These are phyloP conservation scores for Anguilla megastoma DNA, from an alignment of 2,797 vertebrate genomes.

Conservation along the genomic window DNA sequence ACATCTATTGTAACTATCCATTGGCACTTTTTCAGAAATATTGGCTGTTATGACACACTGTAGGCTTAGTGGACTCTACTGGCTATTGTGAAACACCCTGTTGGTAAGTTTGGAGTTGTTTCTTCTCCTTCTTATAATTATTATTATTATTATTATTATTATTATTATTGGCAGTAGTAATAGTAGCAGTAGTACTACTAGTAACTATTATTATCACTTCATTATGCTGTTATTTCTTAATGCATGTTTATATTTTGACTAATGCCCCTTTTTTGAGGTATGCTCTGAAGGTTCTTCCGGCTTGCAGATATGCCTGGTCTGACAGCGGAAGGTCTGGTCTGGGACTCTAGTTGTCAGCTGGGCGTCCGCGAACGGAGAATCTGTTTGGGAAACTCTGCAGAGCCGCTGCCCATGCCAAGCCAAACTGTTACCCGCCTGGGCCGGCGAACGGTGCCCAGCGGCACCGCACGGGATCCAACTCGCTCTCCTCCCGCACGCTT, in stretches of 20 bases:
- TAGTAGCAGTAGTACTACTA: neutral
- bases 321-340: slow-evolving; percentile 51
- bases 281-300: slow-evolving; percentile 44
- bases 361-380: slow-evolving; percentile 37
- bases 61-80: neutral
- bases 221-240: neutral
- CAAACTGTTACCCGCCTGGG: slow-evolving; percentile 50
- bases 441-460: slow-evolving; percentile 39
- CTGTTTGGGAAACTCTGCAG: slow-evolving; percentile 53
- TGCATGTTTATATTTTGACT: neutral
- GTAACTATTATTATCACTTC: neutral
- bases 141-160: neutral
- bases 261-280: slow-evolving; percentile 35
- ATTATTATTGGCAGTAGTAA: neutral
- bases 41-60: too few relatives aligned
- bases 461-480: slow-evolving; percentile 42
- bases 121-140: neutral
- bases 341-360: slow-evolving; percentile 31
- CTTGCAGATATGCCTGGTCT: slow-evolving; percentile 42
- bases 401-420: slow-evolving; percentile 58
- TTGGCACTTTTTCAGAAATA: too few relatives aligned
- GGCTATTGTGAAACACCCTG: neutral
- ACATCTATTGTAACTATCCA: too few relatives aligned
- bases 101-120: neutral
- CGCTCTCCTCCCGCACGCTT: slow-evolving; percentile 10